Conservation (phyloP, 64 coral and sea anemone species). For the Orbicella faveolata region DNA sequence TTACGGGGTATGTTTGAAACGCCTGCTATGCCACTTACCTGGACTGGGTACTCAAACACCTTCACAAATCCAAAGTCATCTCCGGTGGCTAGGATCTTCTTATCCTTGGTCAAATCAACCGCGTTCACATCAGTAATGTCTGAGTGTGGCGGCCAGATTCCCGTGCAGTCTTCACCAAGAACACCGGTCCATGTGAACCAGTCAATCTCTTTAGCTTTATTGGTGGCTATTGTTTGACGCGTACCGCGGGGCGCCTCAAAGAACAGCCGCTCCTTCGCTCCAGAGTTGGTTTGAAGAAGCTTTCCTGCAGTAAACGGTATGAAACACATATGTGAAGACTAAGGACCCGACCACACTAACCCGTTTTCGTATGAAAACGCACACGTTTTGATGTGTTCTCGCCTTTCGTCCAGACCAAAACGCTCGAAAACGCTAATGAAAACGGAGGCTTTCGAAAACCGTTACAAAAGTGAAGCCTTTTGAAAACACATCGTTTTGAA, state of each 20-base stretch:
- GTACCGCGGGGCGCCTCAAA: constrained; percentile 93
- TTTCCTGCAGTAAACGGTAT: constrained; percentile 57
- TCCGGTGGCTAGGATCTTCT: constrained; percentile 81
- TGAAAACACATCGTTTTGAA: too few relatives aligned
- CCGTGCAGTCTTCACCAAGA: constrained; percentile 68
- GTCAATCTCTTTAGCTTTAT: constrained; percentile 79
- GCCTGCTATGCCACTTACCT: constrained; percentile 36
- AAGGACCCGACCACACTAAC: too few relatives aligned
- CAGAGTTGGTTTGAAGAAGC: constrained; percentile 94
- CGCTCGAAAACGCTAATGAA: too few relatives aligned
- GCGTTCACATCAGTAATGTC: constrained; percentile 94
- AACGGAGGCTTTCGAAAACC: too few relatives aligned
- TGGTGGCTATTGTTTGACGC: constrained; percentile 76
- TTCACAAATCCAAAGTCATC: constrained; percentile 99
- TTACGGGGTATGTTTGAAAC: too few relatives aligned
- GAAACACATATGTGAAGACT: not conserved
- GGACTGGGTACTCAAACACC: constrained; percentile 90
- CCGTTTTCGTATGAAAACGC: too few relatives aligned
- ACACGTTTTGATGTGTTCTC: too few relatives aligned
- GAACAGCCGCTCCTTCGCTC: constrained; percentile 91
- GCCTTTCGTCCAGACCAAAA: too few relatives aligned
- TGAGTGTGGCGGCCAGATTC: constrained; percentile 94
- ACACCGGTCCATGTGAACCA: constrained; percentile 90
- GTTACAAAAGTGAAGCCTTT: too few relatives aligned
- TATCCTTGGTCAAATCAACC: constrained; percentile 90